Base-by-base conservation (phyloP, 2,888 invertebrate genomes). In the Drepana falcataria region DNA sequence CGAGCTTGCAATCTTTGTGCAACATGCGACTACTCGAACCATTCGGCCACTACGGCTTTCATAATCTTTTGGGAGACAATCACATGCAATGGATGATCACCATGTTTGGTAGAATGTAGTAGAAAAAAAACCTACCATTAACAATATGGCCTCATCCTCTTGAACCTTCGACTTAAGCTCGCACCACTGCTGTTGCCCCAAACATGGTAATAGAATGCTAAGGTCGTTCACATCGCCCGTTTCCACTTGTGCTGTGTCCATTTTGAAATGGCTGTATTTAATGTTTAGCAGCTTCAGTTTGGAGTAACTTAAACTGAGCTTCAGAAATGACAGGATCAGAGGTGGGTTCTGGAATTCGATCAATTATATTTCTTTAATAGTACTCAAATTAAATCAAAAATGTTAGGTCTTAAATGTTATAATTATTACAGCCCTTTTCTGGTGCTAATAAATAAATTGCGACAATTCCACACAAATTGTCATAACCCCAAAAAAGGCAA, bases 261-360 rank as follows among this genome's bases (percentile, higher is more conserved):
- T 9, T 62, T 86, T 86, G 1, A 72, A 68, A 63, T 84, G 81
- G 61, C 87, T 81, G 68, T 89, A 90, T 59, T 87, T 86, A 9
- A 84, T 60, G 48, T 90, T 88, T 0, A 91, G 67, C 0, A 91
- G 65, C 61, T 89, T 91, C 2, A 91, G 63, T 44, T 87, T 79
- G 0, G 79, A 74, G 49, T 80, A 79, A 55, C 78, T 82, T 9
- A 77, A 66, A 53, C 86, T 84, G 0, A 91, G 67, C 21, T 77
- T 76, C 1, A 91, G 64, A 55, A 85, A 91, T 2, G 87, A 69
- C 2, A 59, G 44, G 0, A 79, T 57, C 5, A 91, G 63, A 35
- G 73, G 66, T 40, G 75, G 68, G 48, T 85, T 81, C 91, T 91
- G 84, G 54, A 87, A 88, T 48, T 3, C 34, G 21, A 35, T 44